phyloP scores from a whole-genome alignment of 2,888 invertebrate species.

The Physocephala rufipes region DNA sequence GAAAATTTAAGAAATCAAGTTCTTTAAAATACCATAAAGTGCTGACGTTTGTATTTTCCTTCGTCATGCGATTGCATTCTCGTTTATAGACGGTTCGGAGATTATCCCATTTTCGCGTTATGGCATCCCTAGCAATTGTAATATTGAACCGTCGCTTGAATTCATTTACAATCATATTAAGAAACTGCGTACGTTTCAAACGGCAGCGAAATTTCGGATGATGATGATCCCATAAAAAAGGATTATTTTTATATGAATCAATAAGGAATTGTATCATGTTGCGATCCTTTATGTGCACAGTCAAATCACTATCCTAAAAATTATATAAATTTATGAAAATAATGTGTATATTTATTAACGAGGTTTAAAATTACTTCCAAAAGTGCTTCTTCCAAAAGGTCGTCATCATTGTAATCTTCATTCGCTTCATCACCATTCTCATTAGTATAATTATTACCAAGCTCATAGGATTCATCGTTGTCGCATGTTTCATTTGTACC shows the following conservation, averaged over 20 bases:
- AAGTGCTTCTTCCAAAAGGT: slow-evolving; percentile 59
- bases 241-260: slow-evolving; percentile 59
- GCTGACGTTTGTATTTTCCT: slow-evolving; percentile 59
- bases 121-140: slow-evolving; percentile 57
- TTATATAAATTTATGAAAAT: not conserved
- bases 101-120: slow-evolving; percentile 61
- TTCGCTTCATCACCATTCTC: slow-evolving; percentile 32
- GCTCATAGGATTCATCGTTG: slow-evolving; percentile 42
- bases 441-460: slow-evolving; percentile 30
- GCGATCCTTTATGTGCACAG: slow-evolving; percentile 60
- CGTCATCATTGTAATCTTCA: slow-evolving; percentile 56
- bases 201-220: slow-evolving; percentile 60
- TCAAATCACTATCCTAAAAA: slow-evolving; percentile 52
- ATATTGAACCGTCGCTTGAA: slow-evolving; percentile 59
- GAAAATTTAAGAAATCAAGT: slow-evolving; percentile 57
- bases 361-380: slow-evolving; percentile 51
- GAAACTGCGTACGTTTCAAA: slow-evolving; percentile 56
- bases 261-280: slow-evolving; percentile 62
- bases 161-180: slow-evolving; percentile 58
- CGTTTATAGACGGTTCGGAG: slow-evolving; percentile 60
- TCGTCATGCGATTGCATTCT: slow-evolving; percentile 61
- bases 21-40: slow-evolving; percentile 61
- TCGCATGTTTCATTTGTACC: slow-evolving; percentile 42
- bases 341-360: not conserved
- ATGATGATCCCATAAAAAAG: slow-evolving; percentile 60